These are phyloP conservation scores for Bergia puertoricense DNA, from an alignment of 92 coral and sea anemone genomes.

Conservation along the genomic window DNA sequence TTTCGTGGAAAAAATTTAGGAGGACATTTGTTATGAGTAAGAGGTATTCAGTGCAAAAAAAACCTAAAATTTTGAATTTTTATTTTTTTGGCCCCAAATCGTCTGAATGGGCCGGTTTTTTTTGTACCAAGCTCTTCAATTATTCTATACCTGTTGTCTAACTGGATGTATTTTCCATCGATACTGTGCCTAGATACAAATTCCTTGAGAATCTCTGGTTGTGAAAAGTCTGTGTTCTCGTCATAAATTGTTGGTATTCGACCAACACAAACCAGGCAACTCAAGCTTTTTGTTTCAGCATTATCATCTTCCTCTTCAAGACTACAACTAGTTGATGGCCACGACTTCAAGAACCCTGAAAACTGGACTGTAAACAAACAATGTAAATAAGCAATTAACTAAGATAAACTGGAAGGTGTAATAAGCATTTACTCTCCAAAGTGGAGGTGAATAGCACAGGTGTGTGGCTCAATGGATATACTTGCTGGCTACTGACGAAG, in stretches of 20 bases:
- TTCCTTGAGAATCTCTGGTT: slow-evolving; percentile 71
- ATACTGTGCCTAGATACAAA: slow-evolving; percentile 78
- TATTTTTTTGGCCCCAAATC: too few species aligned
- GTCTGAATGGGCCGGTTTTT: too few species aligned
- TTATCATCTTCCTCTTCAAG: slow-evolving; percentile 80
- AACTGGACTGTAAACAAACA: slow-evolving; percentile 63
- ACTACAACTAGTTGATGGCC: slow-evolving; percentile 79
- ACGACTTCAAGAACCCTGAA: slow-evolving; percentile 87
- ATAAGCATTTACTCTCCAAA: too few species aligned
- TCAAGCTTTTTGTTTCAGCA: slow-evolving; percentile 66
- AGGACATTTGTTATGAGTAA: too few species aligned
- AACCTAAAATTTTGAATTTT: too few species aligned
- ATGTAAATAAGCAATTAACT: neutral
- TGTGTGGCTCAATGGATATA: too few species aligned
- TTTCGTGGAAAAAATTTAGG: too few species aligned
- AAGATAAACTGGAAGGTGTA: neutral
- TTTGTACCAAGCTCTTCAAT: neutral
- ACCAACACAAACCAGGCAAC: slow-evolving; percentile 89
- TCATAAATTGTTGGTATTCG: slow-evolving; percentile 69
- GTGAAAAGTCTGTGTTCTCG: slow-evolving; percentile 69
- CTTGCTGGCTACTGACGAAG: too few species aligned
- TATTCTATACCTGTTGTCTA: slow-evolving; percentile 73
- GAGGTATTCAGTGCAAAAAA: neutral
- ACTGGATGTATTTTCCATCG: slow-evolving; percentile 78
- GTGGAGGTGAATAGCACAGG: too few species aligned